Percentiles rank a stretch among this genome's conserved stretches.
These are phyloP conservation scores for Mercenaria mercenaria DNA, from an alignment of 1,140 invertebrate genomes.

Conservation along the genomic window DNA sequence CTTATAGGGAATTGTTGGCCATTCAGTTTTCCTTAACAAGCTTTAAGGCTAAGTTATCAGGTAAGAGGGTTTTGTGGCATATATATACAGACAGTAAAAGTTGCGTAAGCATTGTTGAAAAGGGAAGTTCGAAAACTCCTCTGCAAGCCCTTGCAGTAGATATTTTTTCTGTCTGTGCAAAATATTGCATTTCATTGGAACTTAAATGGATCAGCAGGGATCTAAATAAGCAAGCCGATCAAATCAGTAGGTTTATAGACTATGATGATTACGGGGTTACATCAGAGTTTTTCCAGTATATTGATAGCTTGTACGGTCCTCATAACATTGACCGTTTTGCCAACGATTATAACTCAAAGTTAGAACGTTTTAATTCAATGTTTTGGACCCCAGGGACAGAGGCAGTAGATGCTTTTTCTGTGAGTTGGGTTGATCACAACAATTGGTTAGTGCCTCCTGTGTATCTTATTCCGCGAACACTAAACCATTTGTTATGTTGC, in stretches of 20 bases:
- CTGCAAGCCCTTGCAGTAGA: neutral
- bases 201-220: neutral
- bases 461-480: neutral
- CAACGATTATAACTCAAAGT: neutral
- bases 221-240: neutral
- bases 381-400: neutral
- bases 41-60: neutral
- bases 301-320: neutral
- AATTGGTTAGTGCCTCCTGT: slow-evolving; percentile 41
- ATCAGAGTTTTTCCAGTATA: neutral
- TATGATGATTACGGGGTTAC: slow-evolving; percentile 8
- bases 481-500: neutral
- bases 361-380: neutral
- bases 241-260: no score
- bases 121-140: neutral
- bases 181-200: neutral
- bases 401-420: slow-evolving; percentile 55
- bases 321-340: no score
- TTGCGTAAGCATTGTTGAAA: neutral
- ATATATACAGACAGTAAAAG: neutral
- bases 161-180: neutral
- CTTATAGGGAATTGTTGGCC: neutral
- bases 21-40: neutral
- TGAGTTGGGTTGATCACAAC: neutral
- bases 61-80: neutral